Base-by-base conservation (phyloP, 2,888 invertebrate genomes). In the Thysanoteuthis rhombus region DNA sequence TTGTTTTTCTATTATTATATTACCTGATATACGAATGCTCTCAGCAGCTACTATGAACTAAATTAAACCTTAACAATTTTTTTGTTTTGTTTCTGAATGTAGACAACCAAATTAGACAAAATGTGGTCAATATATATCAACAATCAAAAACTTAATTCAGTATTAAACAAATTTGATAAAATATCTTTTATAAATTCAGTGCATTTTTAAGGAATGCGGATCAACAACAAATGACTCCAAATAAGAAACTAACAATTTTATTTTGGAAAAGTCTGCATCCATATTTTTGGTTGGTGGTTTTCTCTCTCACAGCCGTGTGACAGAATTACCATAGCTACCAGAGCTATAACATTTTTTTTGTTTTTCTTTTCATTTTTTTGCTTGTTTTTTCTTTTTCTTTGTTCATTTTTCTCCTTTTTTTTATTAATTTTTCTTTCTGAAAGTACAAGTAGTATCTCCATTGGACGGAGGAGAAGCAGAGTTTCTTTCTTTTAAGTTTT, bases 391-490 rank as follows among this genome's bases (percentile, higher is more conserved):
- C 22, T 47, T 47, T 45, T 47, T 47, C 47, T 47, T 25, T 42
- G 10, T 5, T 42, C 42, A 42, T 42, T 8, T 42, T 25, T 42
- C 5, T 5, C 10, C 42, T 8, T 42, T 8, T 42, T 42, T 42
- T 25, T 58, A 58, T 28, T 58, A 4, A 8, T 58, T 58, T 58
- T 58, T 58, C 25, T 58, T 58, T 58, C 52, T 75, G 75, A 10
- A 75, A n/a, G 75, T 75, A 75, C n/a, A 32, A 75, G 12, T 75
- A n/a, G n/a, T 75, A n/a, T 75, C 75, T 75, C 75, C 75, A 75
- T n/a, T 75, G 75, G 75, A 75, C 75, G 75, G 75, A 75, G 75
- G 75, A 47, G 75, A 75, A 75, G 75, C 75, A 75, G 75, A 75
- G 47, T 75, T n/a, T 75, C 32, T 75, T 75, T n/a, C 75, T 75